Base-by-base conservation (phyloP, 2,113 vertebrate genomes). In the Bubo scandiacus region DNA sequence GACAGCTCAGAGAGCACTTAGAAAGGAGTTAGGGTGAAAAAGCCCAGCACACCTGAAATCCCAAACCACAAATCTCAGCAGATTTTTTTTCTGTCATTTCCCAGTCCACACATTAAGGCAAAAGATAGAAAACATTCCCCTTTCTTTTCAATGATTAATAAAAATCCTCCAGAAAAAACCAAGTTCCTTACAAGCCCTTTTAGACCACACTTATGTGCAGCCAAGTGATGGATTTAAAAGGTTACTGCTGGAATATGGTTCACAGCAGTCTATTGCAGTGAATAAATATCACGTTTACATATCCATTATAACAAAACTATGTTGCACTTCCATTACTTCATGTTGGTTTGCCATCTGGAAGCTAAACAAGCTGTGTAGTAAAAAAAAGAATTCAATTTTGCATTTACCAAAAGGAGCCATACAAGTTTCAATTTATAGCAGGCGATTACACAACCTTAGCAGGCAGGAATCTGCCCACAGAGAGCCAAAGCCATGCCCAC, bases 311-410 rank as follows among this genome's bases (percentile, higher is more conserved):
- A 94, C 95, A 97, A 86, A 96, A 94, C 94, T 62, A 67, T 2
- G 78, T 49, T 62, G 94, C 86, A 49, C 93, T 97, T 95, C 95
- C 94, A 86, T 96, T 97, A 93, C 96, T 97, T 97, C 98, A 96
- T 47, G 97, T 97, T 96, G 98, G 95, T 95, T 96, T 93, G 43
- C 98, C 98, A 98, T 98, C 98, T 98, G 98, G 98, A 98, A 98
- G 89, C 94, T 89, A 93, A 96, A 97, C 91, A 97, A 96, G 96
- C 96, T 96, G 94, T 42, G 72, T 85, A 97, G 97, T 90, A 94
- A 97, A 97, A 95, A 93, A 93, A 88, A 73, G 17, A 94, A 95
- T 97, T 95, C 86, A 94, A 88, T 97, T 95, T 91, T 97, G 96
- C 92, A 49, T 94, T 96, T 97, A 94, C 95, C 94, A 96, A 96